Evolutionary conservation across 2,797 vertebrate species (phyloP), one percentile per base, ranked within the genome.

Genomic region (Erpetoichthys calabaricus): DNA sequence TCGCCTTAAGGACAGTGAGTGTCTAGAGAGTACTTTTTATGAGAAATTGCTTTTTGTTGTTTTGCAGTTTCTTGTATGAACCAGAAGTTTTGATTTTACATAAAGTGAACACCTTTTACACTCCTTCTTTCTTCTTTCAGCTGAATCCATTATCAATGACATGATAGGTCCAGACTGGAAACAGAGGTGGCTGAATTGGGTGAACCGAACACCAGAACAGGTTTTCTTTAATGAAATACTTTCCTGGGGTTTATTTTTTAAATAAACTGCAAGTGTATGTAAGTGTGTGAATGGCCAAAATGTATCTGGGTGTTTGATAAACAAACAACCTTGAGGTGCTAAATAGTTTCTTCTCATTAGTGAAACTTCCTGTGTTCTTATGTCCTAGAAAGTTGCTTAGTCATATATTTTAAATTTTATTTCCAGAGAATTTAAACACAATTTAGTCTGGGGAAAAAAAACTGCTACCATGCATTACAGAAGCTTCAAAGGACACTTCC

Each of bases 91-190:
- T 49, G 6, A 56, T 54, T 61, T 60, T n/a, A 25, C 25, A 25
- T 25, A 25, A 25, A 25, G n/a, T n/a, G n/a, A n/a, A n/a, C n/a
- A n/a, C n/a, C n/a, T n/a, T n/a, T n/a, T n/a, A n/a, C n/a, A n/a
- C n/a, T n/a, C n/a, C n/a, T 45, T 0, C 56, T 8, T 64, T 3
- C 2, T 64, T 56, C 49, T 62, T 71, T 45, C 63, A 99, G 96
- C 93, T 62, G 94, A 99, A 61, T 91, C 87, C 5, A 87, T 96
- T 62, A 94, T 99, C 70, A 81, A 75, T 64, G 92, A 92, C 72
- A 98, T 99, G 95, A 89, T 97, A 59, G 96, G 96, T 45, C 96
- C 96, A 60, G 84, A 90, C 61, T 98, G 96, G 96, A 94, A 86
- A 70, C 84, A 94, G 73, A 82, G 96, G 43, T 99, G 93, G 95